Evolutionary conservation across 37 sponge, comb jelly and placozoan species (phyloP).

Genomic region (Beroe forskalii): DNA sequence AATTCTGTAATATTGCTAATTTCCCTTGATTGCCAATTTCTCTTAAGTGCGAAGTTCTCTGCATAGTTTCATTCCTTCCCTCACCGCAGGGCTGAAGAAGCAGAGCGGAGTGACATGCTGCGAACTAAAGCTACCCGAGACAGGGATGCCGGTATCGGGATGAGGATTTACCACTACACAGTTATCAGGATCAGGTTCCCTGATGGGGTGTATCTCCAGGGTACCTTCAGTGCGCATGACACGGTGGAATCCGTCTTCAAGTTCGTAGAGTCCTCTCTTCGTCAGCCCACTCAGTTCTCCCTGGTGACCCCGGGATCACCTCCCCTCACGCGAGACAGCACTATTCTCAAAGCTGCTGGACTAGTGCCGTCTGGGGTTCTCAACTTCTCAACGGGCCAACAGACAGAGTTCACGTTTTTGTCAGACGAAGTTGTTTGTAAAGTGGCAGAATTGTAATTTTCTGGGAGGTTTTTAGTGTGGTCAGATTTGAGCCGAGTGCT

Average conservation of each 20-base stretch:
- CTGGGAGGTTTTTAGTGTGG: not conserved
- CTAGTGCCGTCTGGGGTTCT: slow-evolving; percentile 53
- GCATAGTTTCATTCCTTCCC: not conserved
- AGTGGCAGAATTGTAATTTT: not conserved
- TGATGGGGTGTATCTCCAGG: slow-evolving; percentile 24
- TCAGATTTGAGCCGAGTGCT: too few relatives aligned
- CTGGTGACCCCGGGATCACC: slow-evolving; percentile 15
- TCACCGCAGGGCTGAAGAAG: slow-evolving; percentile 2
- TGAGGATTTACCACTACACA: slow-evolving; percentile 61
- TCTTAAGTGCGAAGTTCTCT: too few relatives aligned
- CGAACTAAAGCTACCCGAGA: slow-evolving; percentile 34
- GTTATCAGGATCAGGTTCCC: slow-evolving; percentile 43
- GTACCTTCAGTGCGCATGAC: slow-evolving; percentile 64
- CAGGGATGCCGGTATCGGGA: slow-evolving; percentile 45
- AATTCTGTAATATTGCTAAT: too few relatives aligned
- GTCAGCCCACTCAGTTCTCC: not conserved
- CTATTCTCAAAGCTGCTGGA: slow-evolving; percentile 30
- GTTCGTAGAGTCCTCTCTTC: slow-evolving; percentile 40
- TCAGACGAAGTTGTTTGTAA: slow-evolving; percentile 62
- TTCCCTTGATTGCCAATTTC: too few relatives aligned
- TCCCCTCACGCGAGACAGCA: not conserved
- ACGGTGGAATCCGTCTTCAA: slow-evolving; percentile 51
- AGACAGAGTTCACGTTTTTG: slow-evolving; percentile 26
- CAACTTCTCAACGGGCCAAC: not conserved
- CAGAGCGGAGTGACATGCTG: slow-evolving; percentile 7